phyloP scores from a whole-genome alignment of 2,797 vertebrate genomes.

The Hapalemur alaotrensis region DNA sequence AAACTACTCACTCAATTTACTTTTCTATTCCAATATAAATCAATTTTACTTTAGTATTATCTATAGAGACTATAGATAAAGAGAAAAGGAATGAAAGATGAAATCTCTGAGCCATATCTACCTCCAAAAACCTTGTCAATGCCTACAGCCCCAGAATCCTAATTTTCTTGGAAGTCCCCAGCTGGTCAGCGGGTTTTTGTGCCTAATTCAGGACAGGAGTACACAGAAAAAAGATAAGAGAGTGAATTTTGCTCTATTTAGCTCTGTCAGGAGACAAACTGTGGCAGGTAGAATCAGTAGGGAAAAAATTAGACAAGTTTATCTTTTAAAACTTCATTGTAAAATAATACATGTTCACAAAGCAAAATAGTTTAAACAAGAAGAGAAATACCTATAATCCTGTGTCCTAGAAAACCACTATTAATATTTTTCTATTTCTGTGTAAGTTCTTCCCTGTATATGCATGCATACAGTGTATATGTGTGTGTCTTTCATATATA shows the following conservation, averaged over 20 bases:
- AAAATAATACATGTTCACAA: background rate
- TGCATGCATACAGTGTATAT: background rate
- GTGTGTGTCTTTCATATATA: background rate
- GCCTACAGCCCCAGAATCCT: background rate
- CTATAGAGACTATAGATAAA: background rate
- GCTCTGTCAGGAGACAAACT: background rate
- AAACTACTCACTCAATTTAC: background rate
- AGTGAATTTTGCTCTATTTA: background rate
- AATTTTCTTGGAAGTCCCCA: background rate
- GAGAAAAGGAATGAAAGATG: background rate
- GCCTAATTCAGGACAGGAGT: background rate
- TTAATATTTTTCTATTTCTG: background rate
- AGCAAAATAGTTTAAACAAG: background rate
- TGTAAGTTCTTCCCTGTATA: background rate
- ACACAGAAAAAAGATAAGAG: background rate
- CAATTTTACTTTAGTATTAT: background rate
- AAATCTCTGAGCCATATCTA: background rate
- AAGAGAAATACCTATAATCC: background rate
- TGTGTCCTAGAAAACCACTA: background rate
- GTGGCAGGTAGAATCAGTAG: background rate
- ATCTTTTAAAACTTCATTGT: background rate
- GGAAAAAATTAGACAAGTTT: background rate
- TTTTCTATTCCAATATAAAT: background rate
- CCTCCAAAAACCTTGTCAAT: background rate
- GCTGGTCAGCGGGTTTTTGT: background rate